Base-by-base conservation (phyloP, 2,888 invertebrate genomes). In the Lissonota sp. region DNA sequence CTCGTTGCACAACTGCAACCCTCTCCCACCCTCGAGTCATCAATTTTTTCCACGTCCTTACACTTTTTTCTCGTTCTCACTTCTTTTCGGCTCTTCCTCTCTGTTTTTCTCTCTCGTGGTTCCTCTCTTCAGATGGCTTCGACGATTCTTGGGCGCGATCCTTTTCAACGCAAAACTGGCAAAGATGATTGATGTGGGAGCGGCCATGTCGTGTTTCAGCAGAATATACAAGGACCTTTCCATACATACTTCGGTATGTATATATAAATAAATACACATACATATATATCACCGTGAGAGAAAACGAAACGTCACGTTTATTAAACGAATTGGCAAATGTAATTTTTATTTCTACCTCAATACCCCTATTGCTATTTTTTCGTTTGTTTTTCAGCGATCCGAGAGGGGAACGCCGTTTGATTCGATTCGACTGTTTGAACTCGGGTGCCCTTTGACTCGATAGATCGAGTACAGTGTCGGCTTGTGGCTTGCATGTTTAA, bases 171-270 rank as follows among this genome's bases (percentile, higher is more conserved):
- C 88, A 90, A 90, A 91, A 90, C 88, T 87, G 86, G 44, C 87
- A 91, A 90, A 88, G 89, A 90, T 57, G 91, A 92, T 92, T 90
- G 91, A 91, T 91, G 91, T 91, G 91, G 91, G 91, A 91, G 91
- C 91, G 91, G 89, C 85, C 66, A 55, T 49, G 44, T 51, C 77
- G 69, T 79, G 57, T 67, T 71, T 74, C 69, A 75, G 12, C 37
- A 53, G 67, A 67, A 69, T 69, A 69, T 69, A 12, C 42, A 16
- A 73, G 57, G 64, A 57, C 64, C 55, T 64, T 26, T 26, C 26
- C 26, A 26, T 26, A 3, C 3, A 26, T 26, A 26, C 26, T 2
- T 26, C 26, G 1, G 3, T 26, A 3, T 26, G 26, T 26, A 26
- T 26, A 26, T 26, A 26, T 26, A 26, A 26, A 26, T 26, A 26